Evolutionary conservation across 2,113 vertebrate species (phyloP), one percentile per base, ranked within the genome.

Genomic region (Phalacrocorax carbo): DNA sequence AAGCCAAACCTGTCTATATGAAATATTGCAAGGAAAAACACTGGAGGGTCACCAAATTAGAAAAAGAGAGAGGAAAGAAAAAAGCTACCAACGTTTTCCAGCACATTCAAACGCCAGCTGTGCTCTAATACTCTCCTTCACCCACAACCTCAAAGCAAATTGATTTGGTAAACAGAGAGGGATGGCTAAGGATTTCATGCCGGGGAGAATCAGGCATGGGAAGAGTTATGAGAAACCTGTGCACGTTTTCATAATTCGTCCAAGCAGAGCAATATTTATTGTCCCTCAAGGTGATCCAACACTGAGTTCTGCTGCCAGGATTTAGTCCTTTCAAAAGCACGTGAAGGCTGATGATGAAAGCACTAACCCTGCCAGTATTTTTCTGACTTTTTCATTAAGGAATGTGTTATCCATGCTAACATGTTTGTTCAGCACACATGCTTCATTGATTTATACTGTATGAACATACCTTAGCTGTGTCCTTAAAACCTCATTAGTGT

Each of bases 1-100:
- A 96, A 95, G 64, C 79, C 82, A 81, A 88, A 93, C 49, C 58
- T 84, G 85, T 85, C 94, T 42, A 7, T 68, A 57, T 90, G 72
- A 97, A 89, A 93, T 76, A 88, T 66, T 66, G 79, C 44, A 85
- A 70, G 12, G 51, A 18, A 79, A 84, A 89, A 51, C 58, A 75
- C 38, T 80, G 82, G 91, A 91, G 42, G 32, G 32, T 68, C 89
- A 94, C 68, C 84, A 95, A 72, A 77, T 90, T 19, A 82, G 29
- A 38, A 65, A 83, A 49, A 75, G 7, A 4, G 38, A 70, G 82
- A 54, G 88, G 30, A 69, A 57, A 81, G 5, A 5, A 64, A 69
- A 79, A 88, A 69, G 8, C 69, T 12, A 26, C n/a, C 72, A n/a
- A 6, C 1, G 0, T 88, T 88, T 94, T 61, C 70, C 69, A 81